Conservation (phyloP, 2,888 invertebrate genomes). For the Pseudoips prasinana region DNA sequence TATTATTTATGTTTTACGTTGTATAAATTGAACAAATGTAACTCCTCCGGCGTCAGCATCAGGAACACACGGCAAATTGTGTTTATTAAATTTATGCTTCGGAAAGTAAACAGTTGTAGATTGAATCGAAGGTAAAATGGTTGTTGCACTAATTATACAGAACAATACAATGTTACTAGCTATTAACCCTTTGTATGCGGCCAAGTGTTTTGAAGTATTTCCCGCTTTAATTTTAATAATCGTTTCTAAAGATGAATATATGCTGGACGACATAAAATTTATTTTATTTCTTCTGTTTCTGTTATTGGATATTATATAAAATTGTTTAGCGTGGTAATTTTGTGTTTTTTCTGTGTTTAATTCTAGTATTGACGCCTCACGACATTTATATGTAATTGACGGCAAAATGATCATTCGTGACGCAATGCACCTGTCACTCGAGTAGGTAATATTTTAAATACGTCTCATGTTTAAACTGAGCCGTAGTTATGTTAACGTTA, state of each 20-base stretch:
- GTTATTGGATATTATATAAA: not conserved
- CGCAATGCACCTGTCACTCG: slow-evolving; percentile 43
- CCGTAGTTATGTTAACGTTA: slow-evolving; percentile 27
- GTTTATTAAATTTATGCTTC: slow-evolving; percentile 34
- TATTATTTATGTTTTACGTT: slow-evolving; percentile 14
- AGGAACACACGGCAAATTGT: slow-evolving; percentile 37
- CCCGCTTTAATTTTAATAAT: too few species aligned
- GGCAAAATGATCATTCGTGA: slow-evolving; percentile 31
- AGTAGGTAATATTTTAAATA: slow-evolving; percentile 31
- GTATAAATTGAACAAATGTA: slow-evolving; percentile 31
- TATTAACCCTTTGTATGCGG: not conserved
- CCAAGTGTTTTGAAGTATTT: not conserved
- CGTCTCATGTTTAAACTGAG: slow-evolving; percentile 24
- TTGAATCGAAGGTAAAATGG: slow-evolving; percentile 34
- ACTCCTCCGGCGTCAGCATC: slow-evolving; percentile 31
- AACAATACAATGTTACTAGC: slow-evolving; percentile 25
- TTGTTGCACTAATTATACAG: slow-evolving; percentile 22
- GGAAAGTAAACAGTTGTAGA: slow-evolving; percentile 40
- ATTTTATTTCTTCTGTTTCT: too few species aligned
- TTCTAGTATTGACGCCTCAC: slow-evolving; percentile 47
- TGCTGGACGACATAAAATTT: too few species aligned
- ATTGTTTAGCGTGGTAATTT: slow-evolving; percentile 21
- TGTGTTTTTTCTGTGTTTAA: slow-evolving; percentile 35
- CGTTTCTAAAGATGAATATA: too few species aligned
- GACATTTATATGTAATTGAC: slow-evolving; percentile 63